Base-by-base conservation (phyloP, 2,797 vertebrate genomes). In the Enteromius fasciolatus region DNA sequence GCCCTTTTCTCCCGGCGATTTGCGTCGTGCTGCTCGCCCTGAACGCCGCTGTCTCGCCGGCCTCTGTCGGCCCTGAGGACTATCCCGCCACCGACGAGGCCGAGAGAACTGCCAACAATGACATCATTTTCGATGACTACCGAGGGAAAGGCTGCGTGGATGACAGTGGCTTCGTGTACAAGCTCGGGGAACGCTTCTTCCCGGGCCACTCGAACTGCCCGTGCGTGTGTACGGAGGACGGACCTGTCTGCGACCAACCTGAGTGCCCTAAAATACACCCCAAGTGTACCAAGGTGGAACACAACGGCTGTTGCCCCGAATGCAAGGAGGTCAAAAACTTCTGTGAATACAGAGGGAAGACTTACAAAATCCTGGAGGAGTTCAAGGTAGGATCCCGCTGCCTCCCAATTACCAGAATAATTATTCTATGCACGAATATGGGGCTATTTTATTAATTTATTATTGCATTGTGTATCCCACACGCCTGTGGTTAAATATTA, bases 251-350 rank as follows among this genome's bases (percentile, higher is more conserved):
- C 3, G 98, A 99, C 90, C 98, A 99, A 86, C 98, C 98, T 8
- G 97, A 99, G 93, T 99, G 98, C 90, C 98, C 98, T 52, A 97
- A 96, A 94, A 97, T 99, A 90, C 98, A 99, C 93, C 98, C 98
- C 66, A 99, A 99, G 94, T 99, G 98, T 94, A 98, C 97, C 89
- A 99, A 99, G 94, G 98, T 99, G 93, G 98, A 99, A 90, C 97
- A 99, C 92, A 99, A 99, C 86, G 98, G 98, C 90, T 99, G 98
- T 92, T 99, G 98, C 90, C 97, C 98, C 0, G 98, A 99, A 90
- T 99, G 98, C 95, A 99, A 99, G 90, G 98, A 99, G 94, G 97
- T 99, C 89, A 99, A 97, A 93, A 99, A 99, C 95, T 99, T 98
- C 95, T 99, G 98, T 94, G 98, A 99, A 95, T 99, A 99, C 90